phyloP scores from a whole-genome alignment of 2,113 vertebrate genomes.

The Anolis carolinensis region DNA sequence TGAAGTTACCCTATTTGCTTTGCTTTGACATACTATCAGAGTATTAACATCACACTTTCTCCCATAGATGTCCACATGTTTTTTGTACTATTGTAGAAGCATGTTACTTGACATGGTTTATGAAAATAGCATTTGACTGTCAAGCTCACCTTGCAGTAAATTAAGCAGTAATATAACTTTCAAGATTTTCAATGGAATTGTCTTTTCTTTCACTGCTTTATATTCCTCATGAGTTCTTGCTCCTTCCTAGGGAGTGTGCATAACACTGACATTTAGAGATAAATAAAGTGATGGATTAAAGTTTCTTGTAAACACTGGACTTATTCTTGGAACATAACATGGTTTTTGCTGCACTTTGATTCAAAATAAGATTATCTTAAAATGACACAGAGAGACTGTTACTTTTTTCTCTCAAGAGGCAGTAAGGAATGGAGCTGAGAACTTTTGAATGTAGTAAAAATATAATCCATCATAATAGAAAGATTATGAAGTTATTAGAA shows the following conservation, averaged over 20 bases:
- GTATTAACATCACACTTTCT: not conserved
- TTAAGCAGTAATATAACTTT: not conserved
- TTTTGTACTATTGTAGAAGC: not conserved
- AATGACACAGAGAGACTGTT: slow-evolving; percentile 3
- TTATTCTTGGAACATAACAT: slow-evolving; percentile 19
- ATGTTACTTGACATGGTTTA: not conserved
- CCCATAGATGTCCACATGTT: not conserved
- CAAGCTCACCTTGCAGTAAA: not conserved
- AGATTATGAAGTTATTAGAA: slow-evolving; percentile 4
- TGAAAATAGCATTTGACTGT: slow-evolving; percentile 6
- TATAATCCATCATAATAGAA: not conserved
- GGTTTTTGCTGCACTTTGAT: slow-evolving; percentile 11
- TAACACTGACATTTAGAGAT: not conserved
- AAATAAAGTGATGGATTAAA: slow-evolving; percentile 17
- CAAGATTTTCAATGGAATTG: slow-evolving; percentile 17
- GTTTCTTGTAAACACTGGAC: slow-evolving; percentile 17
- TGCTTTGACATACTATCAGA: not conserved
- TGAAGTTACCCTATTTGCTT: not conserved
- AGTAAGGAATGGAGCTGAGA: not conserved
- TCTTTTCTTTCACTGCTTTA: not conserved
- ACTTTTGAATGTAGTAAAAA: slow-evolving; percentile 2
- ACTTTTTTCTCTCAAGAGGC: not conserved
- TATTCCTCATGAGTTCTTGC: not conserved
- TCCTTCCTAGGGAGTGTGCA: not conserved
- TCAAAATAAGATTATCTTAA: slow-evolving; percentile 30